A percentile compares a stretch with the other conserved stretches of the same genome.
phyloP scores from a whole-genome alignment of 2,888 invertebrate species.

The Acanthoscelides obtectus region DNA sequence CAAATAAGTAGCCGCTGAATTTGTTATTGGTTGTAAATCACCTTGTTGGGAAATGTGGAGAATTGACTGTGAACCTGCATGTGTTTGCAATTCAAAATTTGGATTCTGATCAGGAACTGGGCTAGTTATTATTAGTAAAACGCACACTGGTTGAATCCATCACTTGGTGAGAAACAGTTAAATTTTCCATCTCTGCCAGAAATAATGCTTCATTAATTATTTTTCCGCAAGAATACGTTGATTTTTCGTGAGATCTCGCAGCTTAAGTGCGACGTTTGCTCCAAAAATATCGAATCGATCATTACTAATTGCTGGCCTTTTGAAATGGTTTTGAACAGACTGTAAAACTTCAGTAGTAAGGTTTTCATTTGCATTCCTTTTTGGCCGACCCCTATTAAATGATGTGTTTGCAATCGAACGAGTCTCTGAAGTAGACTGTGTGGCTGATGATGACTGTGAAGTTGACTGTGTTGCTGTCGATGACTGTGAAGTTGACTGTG shows the following conservation, averaged over 20 bases:
- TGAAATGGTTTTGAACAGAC: constrained; percentile 5
- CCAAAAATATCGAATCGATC: constrained; percentile 6
- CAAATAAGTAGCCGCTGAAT: too few species aligned
- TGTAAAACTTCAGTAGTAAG: constrained; percentile 1
- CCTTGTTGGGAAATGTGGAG: too few species aligned
- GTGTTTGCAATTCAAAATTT: too few species aligned
- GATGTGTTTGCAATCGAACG: not conserved
- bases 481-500: not conserved
- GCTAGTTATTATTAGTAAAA: too few species aligned
- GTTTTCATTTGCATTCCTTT: not conserved
- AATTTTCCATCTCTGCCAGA: constrained; percentile 1
- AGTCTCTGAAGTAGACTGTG: not conserved
- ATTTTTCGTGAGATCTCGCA: constrained; percentile 5
- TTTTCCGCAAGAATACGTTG: constrained; percentile 6
- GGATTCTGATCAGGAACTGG: too few species aligned
- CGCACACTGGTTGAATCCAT: too few species aligned
- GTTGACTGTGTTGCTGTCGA: constrained; percentile 1
- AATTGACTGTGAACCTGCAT: too few species aligned
- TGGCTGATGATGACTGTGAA: not conserved
- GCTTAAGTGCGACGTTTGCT: constrained; percentile 5
- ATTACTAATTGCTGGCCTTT: not conserved
- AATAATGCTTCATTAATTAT: constrained; percentile 3
- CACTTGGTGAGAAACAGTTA: too few species aligned
- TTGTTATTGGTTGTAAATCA: too few species aligned
- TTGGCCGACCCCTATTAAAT: not conserved